Percentiles rank a stretch among this genome's conserved stretches.
phyloP scores from a whole-genome alignment of 92 coral and sea anemone genomes.

The Epizoanthus stellaris region DNA sequence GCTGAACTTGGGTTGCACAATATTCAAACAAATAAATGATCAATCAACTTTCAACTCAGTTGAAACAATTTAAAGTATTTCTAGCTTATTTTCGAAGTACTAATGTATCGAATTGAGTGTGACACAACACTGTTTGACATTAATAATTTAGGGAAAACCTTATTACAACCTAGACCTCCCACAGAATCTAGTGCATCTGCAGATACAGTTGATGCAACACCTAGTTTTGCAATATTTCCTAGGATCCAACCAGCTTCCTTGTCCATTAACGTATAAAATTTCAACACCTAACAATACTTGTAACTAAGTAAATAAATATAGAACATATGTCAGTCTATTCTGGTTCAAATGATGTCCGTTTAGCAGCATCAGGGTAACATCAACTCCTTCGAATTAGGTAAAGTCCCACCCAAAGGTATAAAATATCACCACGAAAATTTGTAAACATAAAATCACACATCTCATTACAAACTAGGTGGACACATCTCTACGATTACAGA shows the following conservation, averaged over 20 bases:
- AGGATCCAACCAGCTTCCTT: background rate
- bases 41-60: background rate
- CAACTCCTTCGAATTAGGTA: background rate
- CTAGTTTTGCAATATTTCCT: background rate
- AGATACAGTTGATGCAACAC: background rate
- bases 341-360: background rate
- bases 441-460: background rate
- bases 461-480: background rate
- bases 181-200: background rate
- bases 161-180: conserved; percentile 20
- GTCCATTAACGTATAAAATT: conserved; percentile 29
- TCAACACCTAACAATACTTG: conserved; percentile 10
- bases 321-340: background rate
- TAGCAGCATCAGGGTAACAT: background rate
- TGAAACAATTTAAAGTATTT: background rate
- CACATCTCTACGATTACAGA: conserved; percentile 2
- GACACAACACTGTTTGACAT: conserved; percentile 5
- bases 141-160: conserved; percentile 17
- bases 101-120: conserved; percentile 17
- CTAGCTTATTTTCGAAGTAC: background rate
- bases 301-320: conserved; percentile 32
- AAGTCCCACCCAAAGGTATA: background rate
- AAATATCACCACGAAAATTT: background rate
- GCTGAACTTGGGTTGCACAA: conserved; percentile 28
- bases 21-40: background rate